These are phyloP conservation scores for Melieria omissa DNA, from an alignment of 2,888 invertebrate species.

Conservation along the genomic window DNA sequence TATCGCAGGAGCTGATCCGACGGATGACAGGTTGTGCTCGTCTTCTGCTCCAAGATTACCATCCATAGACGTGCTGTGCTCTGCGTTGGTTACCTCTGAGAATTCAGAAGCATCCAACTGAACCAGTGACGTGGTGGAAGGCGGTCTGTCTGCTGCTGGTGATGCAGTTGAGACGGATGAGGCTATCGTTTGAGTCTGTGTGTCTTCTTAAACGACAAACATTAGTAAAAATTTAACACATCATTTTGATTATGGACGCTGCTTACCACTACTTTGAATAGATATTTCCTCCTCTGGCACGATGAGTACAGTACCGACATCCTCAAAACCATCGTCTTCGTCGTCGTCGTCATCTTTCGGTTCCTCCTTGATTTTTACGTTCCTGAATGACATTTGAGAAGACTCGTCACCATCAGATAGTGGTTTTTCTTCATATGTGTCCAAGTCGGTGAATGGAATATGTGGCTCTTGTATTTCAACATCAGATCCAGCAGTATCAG, in stretches of 20 bases:
- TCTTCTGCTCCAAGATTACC: conserved; percentile 79
- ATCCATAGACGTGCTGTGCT: conserved; percentile 72
- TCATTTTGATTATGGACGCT: neutral
- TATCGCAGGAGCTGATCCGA: conserved; percentile 65
- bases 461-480: conserved; percentile 67
- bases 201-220: conserved; percentile 53
- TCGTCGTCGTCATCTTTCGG: conserved; percentile 74
- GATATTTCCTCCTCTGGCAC: conserved; percentile 62
- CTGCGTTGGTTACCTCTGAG: conserved; percentile 43
- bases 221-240: neutral
- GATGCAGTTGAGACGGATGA: conserved; percentile 54
- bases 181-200: conserved; percentile 60
- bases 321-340: conserved; percentile 66
- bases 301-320: conserved; percentile 64
- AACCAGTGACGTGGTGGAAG: conserved; percentile 61
- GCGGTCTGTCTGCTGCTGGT: conserved; percentile 66
- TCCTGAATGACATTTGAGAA: conserved; percentile 59
- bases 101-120: conserved; percentile 42
- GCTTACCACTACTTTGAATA: conserved; percentile 61
- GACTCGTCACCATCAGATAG: conserved; percentile 48
- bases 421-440: conserved; percentile 64
- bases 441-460: conserved; percentile 66
- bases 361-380: conserved; percentile 77
- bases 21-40: conserved; percentile 64
- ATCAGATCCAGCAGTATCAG: conserved; percentile 61